Evolutionary conservation across 2,888 invertebrate genomes (phyloP).

Genomic region (Xylocampa areola): DNA sequence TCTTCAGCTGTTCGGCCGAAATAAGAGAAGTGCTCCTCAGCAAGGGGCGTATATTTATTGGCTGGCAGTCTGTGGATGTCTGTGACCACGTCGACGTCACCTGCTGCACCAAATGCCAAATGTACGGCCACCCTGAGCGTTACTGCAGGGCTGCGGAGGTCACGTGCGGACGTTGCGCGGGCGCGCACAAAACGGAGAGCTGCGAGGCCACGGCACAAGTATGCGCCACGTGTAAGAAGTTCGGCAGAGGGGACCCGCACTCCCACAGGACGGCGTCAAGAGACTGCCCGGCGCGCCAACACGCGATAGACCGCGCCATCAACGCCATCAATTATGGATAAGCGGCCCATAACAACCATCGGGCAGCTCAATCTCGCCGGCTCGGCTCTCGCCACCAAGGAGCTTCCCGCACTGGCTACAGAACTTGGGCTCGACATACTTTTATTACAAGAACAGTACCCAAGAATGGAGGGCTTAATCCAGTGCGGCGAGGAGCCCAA

Average conservation of each 20-base stretch:
- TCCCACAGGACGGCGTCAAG: conserved; percentile 36
- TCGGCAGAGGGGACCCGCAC: too few relatives aligned
- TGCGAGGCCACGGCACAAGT: conserved; percentile 1
- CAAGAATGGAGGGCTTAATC: not conserved
- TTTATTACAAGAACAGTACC: conserved; percentile 58
- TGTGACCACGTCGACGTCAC: conserved; percentile 34
- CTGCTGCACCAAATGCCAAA: conserved; percentile 62
- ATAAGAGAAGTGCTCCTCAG: not conserved
- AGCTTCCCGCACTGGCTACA: conserved; percentile 40
- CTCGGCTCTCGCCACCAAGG: conserved; percentile 35
- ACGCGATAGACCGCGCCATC: conserved; percentile 37
- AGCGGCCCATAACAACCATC: rapidly evolving
- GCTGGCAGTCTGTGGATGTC: conserved; percentile 36
- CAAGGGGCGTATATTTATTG: conserved; percentile 19
- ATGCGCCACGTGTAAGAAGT: conserved; percentile 53
- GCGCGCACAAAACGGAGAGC: rapidly evolving
- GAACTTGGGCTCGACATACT: conserved; percentile 41
- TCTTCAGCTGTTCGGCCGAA: not conserved
- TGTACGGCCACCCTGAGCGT: conserved; percentile 64
- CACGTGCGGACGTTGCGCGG: conserved; percentile 45
- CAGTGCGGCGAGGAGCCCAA: not conserved
- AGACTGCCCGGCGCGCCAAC: conserved; percentile 40
- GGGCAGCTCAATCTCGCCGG: conserved; percentile 57
- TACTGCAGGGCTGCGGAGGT: conserved; percentile 34
- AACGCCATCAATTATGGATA: conserved; percentile 33